Percentiles rank a stretch among this genome's conserved stretches.
phyloP scores from a whole-genome alignment of 2,113 vertebrate genomes.

The Sinocyclocheilus anophthalmus region DNA sequence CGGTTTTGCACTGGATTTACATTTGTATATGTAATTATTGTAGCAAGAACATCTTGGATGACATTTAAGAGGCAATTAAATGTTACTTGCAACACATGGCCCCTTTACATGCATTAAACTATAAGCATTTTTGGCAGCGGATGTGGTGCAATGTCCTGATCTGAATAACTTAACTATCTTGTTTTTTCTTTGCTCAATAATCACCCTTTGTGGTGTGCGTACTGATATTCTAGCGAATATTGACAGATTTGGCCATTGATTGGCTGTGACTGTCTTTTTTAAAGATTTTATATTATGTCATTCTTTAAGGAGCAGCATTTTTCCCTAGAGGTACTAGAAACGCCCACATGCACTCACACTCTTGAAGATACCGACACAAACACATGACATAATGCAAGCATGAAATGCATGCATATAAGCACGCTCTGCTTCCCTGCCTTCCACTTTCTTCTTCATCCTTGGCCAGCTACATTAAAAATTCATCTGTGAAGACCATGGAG shows the following conservation, averaged over 20 bases:
- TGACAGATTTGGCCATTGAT: constrained; percentile 52
- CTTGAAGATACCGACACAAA: constrained; percentile 35
- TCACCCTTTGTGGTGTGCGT: background rate
- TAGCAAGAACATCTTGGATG: background rate
- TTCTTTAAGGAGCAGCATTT: constrained; percentile 62
- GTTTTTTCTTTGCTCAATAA: background rate
- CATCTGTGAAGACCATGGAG: background rate
- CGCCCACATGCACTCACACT: constrained; percentile 50
- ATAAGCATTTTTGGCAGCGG: background rate
- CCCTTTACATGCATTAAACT: constrained; percentile 16
- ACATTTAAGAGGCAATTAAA: constrained; percentile 17
- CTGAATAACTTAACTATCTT: background rate
- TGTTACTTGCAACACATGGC: background rate
- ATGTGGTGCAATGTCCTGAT: background rate
- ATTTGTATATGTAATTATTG: background rate
- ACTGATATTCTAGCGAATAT: constrained; percentile 23
- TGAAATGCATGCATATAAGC: constrained; percentile 4
- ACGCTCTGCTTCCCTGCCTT: constrained; percentile 31
- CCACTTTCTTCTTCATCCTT: constrained; percentile 15
- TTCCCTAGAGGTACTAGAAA: constrained; percentile 51
- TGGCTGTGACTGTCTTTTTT: constrained; percentile 54
- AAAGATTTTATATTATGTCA: constrained; percentile 62
- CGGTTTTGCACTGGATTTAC: background rate
- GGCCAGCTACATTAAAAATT: background rate
- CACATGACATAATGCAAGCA: constrained; percentile 44